These are phyloP conservation scores for Drosophila sp. DNA, from an alignment of 1,140 invertebrate species.

Conservation along the genomic window DNA sequence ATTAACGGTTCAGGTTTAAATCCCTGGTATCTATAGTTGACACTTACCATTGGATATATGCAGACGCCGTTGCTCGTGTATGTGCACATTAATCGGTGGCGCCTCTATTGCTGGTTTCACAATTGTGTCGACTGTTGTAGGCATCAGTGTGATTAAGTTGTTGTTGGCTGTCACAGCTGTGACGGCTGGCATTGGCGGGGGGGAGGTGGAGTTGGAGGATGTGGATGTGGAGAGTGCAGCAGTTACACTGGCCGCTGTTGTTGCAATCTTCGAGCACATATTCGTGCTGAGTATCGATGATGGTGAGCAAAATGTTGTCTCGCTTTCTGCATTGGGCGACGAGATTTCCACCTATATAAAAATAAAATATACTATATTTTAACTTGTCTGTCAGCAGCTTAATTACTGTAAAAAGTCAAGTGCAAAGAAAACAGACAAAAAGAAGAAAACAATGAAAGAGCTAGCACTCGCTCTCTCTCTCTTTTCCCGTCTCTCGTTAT, in stretches of 20 bases:
- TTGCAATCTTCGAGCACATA: slow-evolving; percentile 83
- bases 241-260: slow-evolving; percentile 77
- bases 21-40: too few species aligned
- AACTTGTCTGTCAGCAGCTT: too few species aligned
- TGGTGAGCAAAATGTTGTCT: slow-evolving; percentile 83
- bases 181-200: slow-evolving; percentile 53
- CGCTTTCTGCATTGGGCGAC: slow-evolving; percentile 88
- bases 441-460: slow-evolving; percentile 6
- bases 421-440: slow-evolving; percentile 6
- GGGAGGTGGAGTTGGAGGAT: not conserved
- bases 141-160: not conserved
- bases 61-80: slow-evolving; percentile 17
- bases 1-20: too few species aligned
- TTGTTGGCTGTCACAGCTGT: slow-evolving; percentile 20
- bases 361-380: slow-evolving; percentile 15
- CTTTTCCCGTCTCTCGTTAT: slow-evolving; percentile 8
- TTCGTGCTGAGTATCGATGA: slow-evolving; percentile 83
- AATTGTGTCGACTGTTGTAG: not conserved
- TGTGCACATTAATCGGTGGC: slow-evolving; percentile 5
- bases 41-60: slow-evolving; percentile 13
- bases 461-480: not conserved
- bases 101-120: not conserved
- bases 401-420: slow-evolving; percentile 14
- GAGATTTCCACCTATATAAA: slow-evolving; percentile 80
- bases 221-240: slow-evolving; percentile 62